Base-by-base conservation (phyloP, 2,888 invertebrate genomes). In the Cheiracanthium punctorium region DNA sequence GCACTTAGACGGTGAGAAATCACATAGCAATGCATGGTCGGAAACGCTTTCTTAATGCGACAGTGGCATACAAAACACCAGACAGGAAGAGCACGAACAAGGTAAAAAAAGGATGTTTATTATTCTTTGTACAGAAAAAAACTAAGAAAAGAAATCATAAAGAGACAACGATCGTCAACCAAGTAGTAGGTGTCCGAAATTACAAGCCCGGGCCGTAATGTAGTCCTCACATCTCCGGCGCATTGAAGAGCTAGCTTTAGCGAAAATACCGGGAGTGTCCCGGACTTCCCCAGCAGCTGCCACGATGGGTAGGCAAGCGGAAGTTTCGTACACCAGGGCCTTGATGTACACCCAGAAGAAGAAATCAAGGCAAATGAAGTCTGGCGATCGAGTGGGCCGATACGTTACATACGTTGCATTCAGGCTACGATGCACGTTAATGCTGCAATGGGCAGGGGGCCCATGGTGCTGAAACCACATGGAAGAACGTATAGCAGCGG, bases 381-480 rank as follows among this genome's bases (percentile, higher is more conserved):
- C 32, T n/a, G 32, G 58, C 20, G 32, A 73, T 33, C 28, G 24
- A 37, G 33, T 20, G 17, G 14, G 37, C n/a, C 37, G 37, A 24
- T 74, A 37, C 32, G 64, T 17, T 58, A 12, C 70, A 70, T 8
- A 70, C 17, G 33, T 70, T 24, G 24, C 70, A 41, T 70, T n/a
- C n/a, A 70, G 24, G 41, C 20, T 37, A 4, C 4, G 8, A 33
- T 24, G 37, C 1, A 69, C 24, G 10, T 33, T 20, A 24, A 20
- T 28, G 28, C 28, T 72, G 48, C 17, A 72, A 72, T 72, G 48
- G 10, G 70, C 5, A 0, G 37, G 37, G 24, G 2, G 4, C 29
- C 72, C 43, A 48, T 28, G 48, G 24, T 72, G 48, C 48, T 72
- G 29, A n/a, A 48, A 72, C 48, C 29, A 72, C 72, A 48, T 24